Percentiles rank a stretch among this genome's conserved stretches.
Conservation (phyloP, 2,797 vertebrate genomes). For the Dendrocincla fuliginosa region DNA sequence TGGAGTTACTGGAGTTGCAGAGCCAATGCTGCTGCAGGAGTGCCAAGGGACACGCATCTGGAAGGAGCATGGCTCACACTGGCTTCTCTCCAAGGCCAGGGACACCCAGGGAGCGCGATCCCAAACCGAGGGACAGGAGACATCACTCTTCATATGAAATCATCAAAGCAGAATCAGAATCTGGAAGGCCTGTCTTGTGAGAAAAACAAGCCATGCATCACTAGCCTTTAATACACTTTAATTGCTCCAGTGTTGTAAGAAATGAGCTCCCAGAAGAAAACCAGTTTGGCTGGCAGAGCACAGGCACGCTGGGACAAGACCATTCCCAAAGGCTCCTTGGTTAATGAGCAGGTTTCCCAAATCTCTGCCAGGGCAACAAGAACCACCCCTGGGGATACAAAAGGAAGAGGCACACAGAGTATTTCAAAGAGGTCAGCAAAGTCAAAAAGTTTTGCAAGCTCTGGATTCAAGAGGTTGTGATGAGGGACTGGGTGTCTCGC, state of each 20-base stretch:
- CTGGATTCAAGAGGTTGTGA: background rate
- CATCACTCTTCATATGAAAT: background rate
- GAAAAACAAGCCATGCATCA: background rate
- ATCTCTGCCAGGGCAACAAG: background rate
- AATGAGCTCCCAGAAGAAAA: background rate
- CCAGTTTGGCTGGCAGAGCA: constrained; percentile 1
- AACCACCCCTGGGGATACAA: background rate
- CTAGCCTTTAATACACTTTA: constrained; percentile 1
- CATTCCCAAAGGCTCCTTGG: background rate
- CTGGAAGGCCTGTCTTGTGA: constrained; percentile 18
- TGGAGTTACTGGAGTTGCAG: background rate
- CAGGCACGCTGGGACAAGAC: background rate
- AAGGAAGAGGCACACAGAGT: background rate
- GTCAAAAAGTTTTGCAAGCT: background rate
- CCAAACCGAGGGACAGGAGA: background rate
- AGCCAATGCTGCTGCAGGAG: background rate
- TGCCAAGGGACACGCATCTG: background rate
- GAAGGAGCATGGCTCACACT: background rate
- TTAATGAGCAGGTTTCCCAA: background rate
- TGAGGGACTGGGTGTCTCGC: background rate
- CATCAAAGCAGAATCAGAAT: constrained; percentile 7
- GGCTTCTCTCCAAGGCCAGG: background rate
- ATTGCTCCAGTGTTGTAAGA: background rate
- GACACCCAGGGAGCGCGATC: background rate
- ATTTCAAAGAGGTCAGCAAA: background rate